phyloP scores from a whole-genome alignment of 1,140 invertebrate species.

The Monochamus saltuarius region DNA sequence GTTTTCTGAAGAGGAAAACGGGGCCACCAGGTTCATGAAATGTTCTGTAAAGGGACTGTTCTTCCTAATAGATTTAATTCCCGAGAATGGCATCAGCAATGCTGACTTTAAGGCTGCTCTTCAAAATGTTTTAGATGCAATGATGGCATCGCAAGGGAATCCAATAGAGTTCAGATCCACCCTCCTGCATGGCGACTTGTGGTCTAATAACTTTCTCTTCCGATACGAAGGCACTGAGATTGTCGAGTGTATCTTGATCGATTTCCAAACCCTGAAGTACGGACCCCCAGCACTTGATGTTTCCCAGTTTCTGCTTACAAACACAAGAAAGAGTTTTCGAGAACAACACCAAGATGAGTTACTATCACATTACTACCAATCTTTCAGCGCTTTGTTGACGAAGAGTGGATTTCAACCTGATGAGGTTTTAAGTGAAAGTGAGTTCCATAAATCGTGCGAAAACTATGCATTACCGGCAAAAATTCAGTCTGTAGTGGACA shows the following conservation, averaged over 20 bases:
- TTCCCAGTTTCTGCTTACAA: not conserved
- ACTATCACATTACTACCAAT: conserved; percentile 4
- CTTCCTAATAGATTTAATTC: not conserved
- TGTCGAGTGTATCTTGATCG: conserved; percentile 58
- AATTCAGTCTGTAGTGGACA: conserved; percentile 7
- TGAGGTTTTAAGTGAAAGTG: conserved; percentile 3
- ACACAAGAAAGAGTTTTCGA: conserved; percentile 11
- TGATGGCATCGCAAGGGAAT: not conserved
- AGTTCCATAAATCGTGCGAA: conserved; percentile 7
- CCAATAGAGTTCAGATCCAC: conserved; percentile 38
- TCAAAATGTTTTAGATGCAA: not conserved
- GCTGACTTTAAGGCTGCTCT: not conserved
- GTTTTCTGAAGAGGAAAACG: not conserved
- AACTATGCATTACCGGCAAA: not conserved
- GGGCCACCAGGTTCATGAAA: not conserved
- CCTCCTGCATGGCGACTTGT: conserved; percentile 60
- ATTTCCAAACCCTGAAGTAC: conserved; percentile 61
- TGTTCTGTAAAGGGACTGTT: conserved; percentile 1
- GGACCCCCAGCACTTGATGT: conserved; percentile 48
- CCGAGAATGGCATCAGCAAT: not conserved
- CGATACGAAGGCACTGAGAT: conserved; percentile 50
- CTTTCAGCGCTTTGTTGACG: not conserved
- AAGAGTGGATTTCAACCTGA: not conserved
- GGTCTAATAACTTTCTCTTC: conserved; percentile 62
- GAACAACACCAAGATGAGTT: not conserved